Conservation (phyloP, 2,113 vertebrate genomes). For the Mesembrinibis cayennensis region DNA sequence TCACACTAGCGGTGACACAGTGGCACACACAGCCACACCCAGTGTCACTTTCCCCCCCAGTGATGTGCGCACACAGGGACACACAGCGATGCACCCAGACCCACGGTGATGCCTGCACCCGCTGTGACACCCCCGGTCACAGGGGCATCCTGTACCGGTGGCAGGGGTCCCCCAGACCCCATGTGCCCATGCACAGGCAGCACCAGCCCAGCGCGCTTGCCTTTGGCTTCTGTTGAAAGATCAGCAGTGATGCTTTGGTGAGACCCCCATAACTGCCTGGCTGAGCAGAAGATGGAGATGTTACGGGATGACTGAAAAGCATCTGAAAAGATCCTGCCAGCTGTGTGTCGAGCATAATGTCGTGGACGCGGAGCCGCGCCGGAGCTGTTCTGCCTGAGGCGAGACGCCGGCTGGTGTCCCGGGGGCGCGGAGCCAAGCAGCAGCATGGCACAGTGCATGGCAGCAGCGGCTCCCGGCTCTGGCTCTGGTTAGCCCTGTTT, state of each 20-base stretch:
- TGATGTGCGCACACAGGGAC: not conserved
- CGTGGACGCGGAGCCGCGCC: rapidly evolving
- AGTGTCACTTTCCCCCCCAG: not conserved
- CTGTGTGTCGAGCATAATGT: rapidly evolving
- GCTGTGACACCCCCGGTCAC: rapidly evolving
- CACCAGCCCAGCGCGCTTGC: rapidly evolving
- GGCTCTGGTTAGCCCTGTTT: not conserved
- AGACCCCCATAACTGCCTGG: rapidly evolving
- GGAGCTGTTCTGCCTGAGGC: not conserved
- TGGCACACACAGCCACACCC: not conserved
- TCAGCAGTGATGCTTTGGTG: not conserved
- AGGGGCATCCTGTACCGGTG: not conserved
- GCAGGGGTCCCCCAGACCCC: not conserved
- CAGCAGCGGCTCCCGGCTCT: rapidly evolving
- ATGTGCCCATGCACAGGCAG: rapidly evolving
- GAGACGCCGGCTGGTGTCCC: not conserved
- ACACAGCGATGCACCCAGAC: no score
- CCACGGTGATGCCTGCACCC: rapidly evolving
- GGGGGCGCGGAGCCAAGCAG: rapidly evolving
- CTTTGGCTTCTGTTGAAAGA: not conserved
- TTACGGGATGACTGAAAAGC: not conserved
- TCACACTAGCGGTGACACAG: rapidly evolving
- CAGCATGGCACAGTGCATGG: rapidly evolving
- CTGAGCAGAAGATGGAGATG: not conserved
- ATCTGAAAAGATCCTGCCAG: not conserved